These are phyloP conservation scores for Rhagophthalmus giganteus DNA, from an alignment of 2,888 invertebrate genomes.

Conservation along the genomic window DNA sequence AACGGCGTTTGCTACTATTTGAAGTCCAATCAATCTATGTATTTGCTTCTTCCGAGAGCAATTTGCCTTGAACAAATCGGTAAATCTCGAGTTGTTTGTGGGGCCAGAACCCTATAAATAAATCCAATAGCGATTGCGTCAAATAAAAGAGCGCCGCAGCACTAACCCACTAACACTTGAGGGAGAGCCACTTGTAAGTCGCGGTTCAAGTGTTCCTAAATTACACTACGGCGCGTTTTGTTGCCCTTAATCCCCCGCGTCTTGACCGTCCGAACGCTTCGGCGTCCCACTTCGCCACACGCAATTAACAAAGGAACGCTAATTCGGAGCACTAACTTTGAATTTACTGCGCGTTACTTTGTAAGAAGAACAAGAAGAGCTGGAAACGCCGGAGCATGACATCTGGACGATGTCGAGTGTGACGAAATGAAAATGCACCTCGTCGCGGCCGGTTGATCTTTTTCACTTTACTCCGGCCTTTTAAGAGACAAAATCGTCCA, in stretches of 20 bases:
- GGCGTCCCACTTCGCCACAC: conserved; percentile 29
- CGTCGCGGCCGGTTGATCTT: conserved; percentile 31
- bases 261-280: conserved; percentile 4
- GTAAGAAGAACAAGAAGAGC: conserved; percentile 30
- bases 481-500: conserved; percentile 9
- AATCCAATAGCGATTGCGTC: conserved; percentile 31
- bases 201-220: conserved; percentile 39
- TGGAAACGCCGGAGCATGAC: conserved; percentile 32
- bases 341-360: conserved; percentile 33
- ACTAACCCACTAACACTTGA: conserved; percentile 34
- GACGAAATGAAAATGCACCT: conserved; percentile 34
- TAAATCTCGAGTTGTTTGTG: conserved; percentile 31
- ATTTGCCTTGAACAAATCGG: conserved; percentile 22
- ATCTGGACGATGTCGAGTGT: conserved; percentile 35
- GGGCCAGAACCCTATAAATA: conserved; percentile 33
- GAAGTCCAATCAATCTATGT: conserved; percentile 17
- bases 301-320: conserved; percentile 35
- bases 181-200: conserved; percentile 39
- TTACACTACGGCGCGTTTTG: conserved; percentile 33
- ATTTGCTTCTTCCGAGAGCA: conserved; percentile 23
- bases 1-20: background rate
- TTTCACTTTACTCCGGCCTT: conserved; percentile 23
- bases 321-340: conserved; percentile 31
- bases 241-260: conserved; percentile 20
- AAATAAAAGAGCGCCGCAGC: conserved; percentile 28